Percentiles rank a stretch among this genome's conserved stretches.
phyloP scores from a whole-genome alignment of 2,797 vertebrate genomes.

The Discoglossus pictus region DNA sequence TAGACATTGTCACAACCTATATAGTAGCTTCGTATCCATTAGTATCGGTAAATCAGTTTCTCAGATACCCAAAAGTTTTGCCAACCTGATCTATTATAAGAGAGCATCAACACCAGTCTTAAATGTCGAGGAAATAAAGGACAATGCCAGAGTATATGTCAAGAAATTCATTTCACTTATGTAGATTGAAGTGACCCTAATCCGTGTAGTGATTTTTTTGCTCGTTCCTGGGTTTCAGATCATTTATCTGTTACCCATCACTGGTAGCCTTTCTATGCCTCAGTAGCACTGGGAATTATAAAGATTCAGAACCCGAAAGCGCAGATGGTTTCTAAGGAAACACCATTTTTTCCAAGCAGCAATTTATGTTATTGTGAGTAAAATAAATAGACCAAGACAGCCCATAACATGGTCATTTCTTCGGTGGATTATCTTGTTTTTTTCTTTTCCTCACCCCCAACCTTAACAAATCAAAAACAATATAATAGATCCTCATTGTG shows the following conservation, averaged over 20 bases:
- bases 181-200: slow-evolving; percentile 14
- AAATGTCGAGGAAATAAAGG: neutral
- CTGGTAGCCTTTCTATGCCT: neutral
- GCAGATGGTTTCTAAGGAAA: slow-evolving; percentile 59
- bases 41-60: too few species aligned
- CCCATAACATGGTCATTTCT: slow-evolving; percentile 60
- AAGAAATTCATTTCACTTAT: neutral
- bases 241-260: slow-evolving; percentile 24
- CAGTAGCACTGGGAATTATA: slow-evolving; percentile 43
- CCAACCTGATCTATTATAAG: too few species aligned
- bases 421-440: slow-evolving; percentile 56
- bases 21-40: too few species aligned
- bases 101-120: too few species aligned
- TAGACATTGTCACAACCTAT: too few species aligned
- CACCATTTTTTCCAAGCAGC: slow-evolving; percentile 53
- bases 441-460: neutral
- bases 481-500: too few species aligned
- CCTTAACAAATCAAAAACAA: too few species aligned
- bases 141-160: slow-evolving; percentile 11
- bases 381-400: slow-evolving; percentile 56
- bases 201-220: slow-evolving; percentile 34
- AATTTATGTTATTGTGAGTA: slow-evolving; percentile 53
- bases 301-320: slow-evolving; percentile 43
- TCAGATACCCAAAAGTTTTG: too few species aligned
- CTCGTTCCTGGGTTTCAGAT: slow-evolving; percentile 13